phyloP scores from a whole-genome alignment of 2,113 vertebrate genomes.

The Protobothrops flavoviridis region DNA sequence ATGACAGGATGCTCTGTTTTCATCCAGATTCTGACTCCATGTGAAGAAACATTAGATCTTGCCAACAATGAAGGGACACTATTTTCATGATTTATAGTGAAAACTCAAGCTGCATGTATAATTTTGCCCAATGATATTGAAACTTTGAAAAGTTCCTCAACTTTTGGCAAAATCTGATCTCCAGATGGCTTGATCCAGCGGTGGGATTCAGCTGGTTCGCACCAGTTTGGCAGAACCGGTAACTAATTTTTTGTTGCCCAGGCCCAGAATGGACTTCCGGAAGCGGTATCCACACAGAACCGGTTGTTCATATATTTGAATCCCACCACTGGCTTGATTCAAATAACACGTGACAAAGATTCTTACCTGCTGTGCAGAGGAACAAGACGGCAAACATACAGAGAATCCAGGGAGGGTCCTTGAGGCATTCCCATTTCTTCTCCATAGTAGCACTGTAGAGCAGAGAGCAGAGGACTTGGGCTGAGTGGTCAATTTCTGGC shows the following conservation, averaged over 20 bases:
- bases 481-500: neutral
- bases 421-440: neutral
- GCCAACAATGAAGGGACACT: neutral
- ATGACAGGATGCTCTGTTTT: neutral
- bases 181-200: neutral
- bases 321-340: neutral
- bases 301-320: too few relatives aligned
- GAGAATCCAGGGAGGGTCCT: neutral
- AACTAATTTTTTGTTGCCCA: too few relatives aligned
- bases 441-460: neutral
- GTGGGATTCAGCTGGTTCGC: too few relatives aligned
- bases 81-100: neutral
- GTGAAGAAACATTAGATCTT: neutral
- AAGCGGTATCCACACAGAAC: too few relatives aligned
- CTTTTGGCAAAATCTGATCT: neutral
- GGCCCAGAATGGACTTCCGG: too few relatives aligned
- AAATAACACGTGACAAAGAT: neutral
- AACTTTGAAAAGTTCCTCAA: neutral
- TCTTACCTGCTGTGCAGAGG: conserved; percentile 7
- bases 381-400: neutral
- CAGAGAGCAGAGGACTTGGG: neutral
- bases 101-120: neutral
- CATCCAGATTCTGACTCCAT: neutral
- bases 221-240: too few relatives aligned
- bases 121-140: neutral